Conservation (phyloP, 2,797 vertebrate genomes). For the Heterohyrax brucei region DNA sequence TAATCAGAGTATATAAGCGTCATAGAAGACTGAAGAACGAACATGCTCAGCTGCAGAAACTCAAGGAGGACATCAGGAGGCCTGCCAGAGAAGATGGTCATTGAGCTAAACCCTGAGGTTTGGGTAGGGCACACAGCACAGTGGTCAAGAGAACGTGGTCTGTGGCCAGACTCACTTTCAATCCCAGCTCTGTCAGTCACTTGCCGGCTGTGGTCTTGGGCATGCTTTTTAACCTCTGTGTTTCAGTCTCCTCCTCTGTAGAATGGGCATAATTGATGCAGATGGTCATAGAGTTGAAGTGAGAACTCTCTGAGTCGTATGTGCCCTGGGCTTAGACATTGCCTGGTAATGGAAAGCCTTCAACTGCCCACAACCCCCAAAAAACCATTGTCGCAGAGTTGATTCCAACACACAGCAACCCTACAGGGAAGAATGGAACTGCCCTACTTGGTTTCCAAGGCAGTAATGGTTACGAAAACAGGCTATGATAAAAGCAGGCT, state of each 20-base stretch:
- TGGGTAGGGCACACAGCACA: slow-evolving; percentile 41
- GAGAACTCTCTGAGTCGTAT: not conserved
- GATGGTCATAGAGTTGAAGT: not conserved
- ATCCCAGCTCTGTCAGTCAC: not conserved
- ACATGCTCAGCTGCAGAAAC: not conserved
- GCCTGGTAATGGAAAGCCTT: not conserved
- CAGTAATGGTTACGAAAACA: no score
- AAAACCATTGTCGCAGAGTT: no score
- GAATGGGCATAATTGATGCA: not conserved
- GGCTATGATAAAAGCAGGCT: no score
- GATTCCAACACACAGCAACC: no score
- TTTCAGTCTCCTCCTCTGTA: not conserved
- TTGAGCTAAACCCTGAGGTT: slow-evolving; percentile 20
- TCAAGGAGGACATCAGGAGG: slow-evolving; percentile 55
- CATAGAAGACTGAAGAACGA: slow-evolving; percentile 54
- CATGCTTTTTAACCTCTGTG: not conserved
- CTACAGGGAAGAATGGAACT: no score
- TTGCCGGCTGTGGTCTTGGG: not conserved
- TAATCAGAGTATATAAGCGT: slow-evolving; percentile 3
- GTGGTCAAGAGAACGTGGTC: not conserved
- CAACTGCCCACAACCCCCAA: no score
- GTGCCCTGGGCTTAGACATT: slow-evolving; percentile 7
- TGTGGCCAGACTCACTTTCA: not conserved
- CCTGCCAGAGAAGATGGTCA: slow-evolving; percentile 26
- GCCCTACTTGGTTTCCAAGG: no score